Conservation (phyloP, 2,888 invertebrate species). For the Aphrophora alni region DNA sequence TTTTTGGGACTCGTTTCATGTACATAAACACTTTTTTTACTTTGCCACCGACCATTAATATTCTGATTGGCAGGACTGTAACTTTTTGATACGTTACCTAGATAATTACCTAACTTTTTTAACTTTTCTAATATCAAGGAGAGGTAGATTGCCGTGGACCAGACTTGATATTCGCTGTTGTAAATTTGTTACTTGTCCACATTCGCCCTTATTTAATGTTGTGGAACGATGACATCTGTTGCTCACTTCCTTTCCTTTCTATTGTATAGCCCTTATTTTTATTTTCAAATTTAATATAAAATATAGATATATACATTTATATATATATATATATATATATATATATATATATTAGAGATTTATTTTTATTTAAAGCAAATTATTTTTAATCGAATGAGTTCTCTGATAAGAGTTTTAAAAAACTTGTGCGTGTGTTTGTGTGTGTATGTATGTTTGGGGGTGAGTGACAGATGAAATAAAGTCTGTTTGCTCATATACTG, state of each 20-base stretch:
- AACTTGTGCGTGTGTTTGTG: conserved; percentile 13
- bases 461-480: conserved; percentile 4
- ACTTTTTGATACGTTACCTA: conserved; percentile 42
- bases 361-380: conserved; percentile 11
- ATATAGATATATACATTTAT: no score
- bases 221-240: background rate
- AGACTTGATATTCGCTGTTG: conserved; percentile 19
- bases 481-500: conserved; percentile 36
- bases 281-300: background rate
- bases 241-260: conserved; percentile 9
- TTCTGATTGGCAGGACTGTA: conserved; percentile 37
- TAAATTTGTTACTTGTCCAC: conserved; percentile 9
- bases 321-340: conserved; percentile 1
- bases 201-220: conserved; percentile 7
- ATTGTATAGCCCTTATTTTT: conserved; percentile 5
- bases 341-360: conserved; percentile 42
- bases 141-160: conserved; percentile 34
- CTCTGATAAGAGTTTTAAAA: conserved; percentile 32
- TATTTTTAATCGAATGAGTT: conserved; percentile 35
- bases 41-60: conserved; percentile 37
- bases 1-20: conserved; percentile 51
- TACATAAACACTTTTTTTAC: conserved; percentile 44
- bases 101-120: conserved; percentile 30
- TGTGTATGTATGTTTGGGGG: conserved; percentile 3
- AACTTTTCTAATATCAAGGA: conserved; percentile 22